Evolutionary conservation across 2,888 invertebrate species (phyloP).

Genomic region (Lepeophtheirus nordmannii): DNA sequence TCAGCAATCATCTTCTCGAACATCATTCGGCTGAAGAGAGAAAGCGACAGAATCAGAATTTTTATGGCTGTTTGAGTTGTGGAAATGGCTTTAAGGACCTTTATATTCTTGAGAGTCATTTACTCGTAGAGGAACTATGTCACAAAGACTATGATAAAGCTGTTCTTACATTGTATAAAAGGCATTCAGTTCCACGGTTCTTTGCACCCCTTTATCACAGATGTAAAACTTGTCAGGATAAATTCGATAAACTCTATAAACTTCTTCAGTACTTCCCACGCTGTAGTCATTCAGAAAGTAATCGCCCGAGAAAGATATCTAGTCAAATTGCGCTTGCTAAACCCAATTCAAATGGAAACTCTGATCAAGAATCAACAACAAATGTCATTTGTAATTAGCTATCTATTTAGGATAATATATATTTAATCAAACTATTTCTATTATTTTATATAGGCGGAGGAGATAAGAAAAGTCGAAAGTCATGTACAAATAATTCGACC

Average conservation of each 20-base stretch:
- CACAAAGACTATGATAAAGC: background rate
- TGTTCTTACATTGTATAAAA: background rate
- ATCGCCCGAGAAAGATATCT: background rate
- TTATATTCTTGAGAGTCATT: background rate
- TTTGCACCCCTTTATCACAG: slow-evolving; percentile 1
- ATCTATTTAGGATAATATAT: too few relatives aligned
- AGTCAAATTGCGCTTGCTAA: too few relatives aligned
- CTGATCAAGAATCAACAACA: too few relatives aligned
- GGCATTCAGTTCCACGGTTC: background rate
- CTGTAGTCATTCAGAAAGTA: background rate
- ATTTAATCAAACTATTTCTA: too few relatives aligned
- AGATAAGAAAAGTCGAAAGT: too few relatives aligned
- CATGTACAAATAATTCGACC: too few relatives aligned
- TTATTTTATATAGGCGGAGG: too few relatives aligned
- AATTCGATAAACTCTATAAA: background rate
- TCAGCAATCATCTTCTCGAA: background rate
- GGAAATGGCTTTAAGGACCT: background rate
- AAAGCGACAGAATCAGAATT: background rate
- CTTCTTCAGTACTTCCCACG: background rate
- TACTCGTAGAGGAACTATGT: background rate
- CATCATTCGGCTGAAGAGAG: background rate
- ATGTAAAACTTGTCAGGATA: background rate
- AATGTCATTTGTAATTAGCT: too few relatives aligned
- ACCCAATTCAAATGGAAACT: too few relatives aligned
- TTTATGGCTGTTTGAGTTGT: background rate